Evolutionary conservation across 2,888 invertebrate species (phyloP).

Genomic region (Ethmia dodecea): DNA sequence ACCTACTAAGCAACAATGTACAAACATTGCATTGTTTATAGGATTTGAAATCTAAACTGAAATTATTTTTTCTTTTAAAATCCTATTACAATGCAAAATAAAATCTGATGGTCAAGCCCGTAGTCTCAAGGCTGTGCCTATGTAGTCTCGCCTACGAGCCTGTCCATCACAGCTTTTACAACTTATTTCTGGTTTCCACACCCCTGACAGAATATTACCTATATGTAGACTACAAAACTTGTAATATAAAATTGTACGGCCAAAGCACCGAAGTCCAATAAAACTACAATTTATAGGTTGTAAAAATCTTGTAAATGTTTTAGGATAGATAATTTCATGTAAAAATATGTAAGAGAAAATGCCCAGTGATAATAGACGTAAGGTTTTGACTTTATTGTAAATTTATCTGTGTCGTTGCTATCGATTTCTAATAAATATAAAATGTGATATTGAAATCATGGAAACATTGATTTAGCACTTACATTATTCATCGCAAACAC

Average conservation of each 20-base stretch:
- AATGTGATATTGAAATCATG: neutral
- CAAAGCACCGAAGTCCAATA: conserved; percentile 69
- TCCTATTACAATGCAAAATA: no score
- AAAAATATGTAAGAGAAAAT: conserved; percentile 55
- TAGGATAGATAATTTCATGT: conserved; percentile 37
- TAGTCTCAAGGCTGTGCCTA: no score
- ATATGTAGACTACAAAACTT: conserved; percentile 5
- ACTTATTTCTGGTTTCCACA: neutral
- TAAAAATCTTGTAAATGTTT: conserved; percentile 57
- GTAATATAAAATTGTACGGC: conserved; percentile 47
- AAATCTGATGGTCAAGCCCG: no score
- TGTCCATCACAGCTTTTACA: no score
- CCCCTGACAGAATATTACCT: neutral
- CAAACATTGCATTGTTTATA: conserved; percentile 25
- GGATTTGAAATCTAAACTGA: conserved; percentile 5
- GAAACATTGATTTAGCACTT: no score
- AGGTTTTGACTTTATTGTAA: conserved; percentile 55
- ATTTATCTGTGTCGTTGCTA: conserved; percentile 49
- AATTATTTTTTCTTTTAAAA: no score
- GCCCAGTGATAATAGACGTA: conserved; percentile 73
- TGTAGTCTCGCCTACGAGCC: no score
- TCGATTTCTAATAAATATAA: conserved; percentile 42
- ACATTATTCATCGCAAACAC: no score
- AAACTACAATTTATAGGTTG: conserved; percentile 59
- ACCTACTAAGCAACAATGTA: conserved; percentile 23